Evolutionary conservation across 2,888 invertebrate species (phyloP).

Genomic region (Aproaerema taeniolella): DNA sequence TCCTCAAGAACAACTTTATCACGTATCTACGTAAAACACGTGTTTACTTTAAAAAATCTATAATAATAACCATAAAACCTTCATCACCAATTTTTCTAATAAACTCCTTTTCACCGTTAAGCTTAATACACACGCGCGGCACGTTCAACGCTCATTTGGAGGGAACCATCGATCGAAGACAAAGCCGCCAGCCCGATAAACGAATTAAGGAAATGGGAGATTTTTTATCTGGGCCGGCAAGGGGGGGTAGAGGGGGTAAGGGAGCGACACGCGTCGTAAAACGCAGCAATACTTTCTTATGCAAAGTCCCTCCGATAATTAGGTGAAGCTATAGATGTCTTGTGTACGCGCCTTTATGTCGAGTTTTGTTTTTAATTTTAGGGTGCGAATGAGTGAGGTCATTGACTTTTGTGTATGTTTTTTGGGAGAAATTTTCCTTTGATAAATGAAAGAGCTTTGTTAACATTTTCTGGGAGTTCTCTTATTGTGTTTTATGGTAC

Average conservation of each 20-base stretch:
- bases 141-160: constrained; percentile 72
- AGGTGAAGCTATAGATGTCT: constrained; percentile 59
- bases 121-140: constrained; percentile 70
- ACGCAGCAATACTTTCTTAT: constrained; percentile 77
- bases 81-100: constrained; percentile 10
- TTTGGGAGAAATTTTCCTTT: too few relatives aligned
- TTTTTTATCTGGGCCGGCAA: constrained; percentile 73
- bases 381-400: constrained; percentile 26
- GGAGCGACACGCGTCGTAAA: constrained; percentile 70
- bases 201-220: constrained; percentile 78
- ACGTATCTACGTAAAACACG: too few relatives aligned
- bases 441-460: too few relatives aligned
- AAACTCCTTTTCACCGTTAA: constrained; percentile 39
- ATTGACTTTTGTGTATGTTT: constrained; percentile 18
- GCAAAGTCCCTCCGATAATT: constrained; percentile 76
- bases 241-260: constrained; percentile 35
- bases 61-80: too few relatives aligned
- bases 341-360: constrained; percentile 48
- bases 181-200: constrained; percentile 75
- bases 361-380: constrained; percentile 69
- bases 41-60: too few relatives aligned
- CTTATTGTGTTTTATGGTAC: too few relatives aligned
- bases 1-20: too few relatives aligned
- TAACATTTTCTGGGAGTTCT: too few relatives aligned
- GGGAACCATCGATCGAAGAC: constrained; percentile 75